Evolutionary conservation across 2,888 invertebrate species (phyloP).

Genomic region (Tricholauxania praeusta): DNA sequence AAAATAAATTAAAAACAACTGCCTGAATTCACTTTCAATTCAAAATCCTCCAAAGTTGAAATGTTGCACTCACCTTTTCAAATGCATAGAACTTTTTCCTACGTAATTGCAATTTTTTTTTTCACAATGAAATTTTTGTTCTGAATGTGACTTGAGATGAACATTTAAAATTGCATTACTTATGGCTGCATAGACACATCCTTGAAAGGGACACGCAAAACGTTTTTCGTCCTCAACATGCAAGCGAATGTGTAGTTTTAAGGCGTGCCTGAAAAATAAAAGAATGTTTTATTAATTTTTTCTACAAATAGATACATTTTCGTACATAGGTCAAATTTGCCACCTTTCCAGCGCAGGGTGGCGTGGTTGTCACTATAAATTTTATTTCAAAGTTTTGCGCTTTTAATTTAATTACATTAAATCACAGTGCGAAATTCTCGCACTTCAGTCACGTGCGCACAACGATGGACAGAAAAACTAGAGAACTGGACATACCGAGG

Average conservation of each 20-base stretch:
- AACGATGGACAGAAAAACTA: constrained; percentile 31
- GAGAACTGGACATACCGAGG: constrained; percentile 37
- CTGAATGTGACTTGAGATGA: constrained; percentile 73
- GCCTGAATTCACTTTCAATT: too few relatives aligned
- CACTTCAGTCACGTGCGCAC: constrained; percentile 58
- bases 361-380: constrained; percentile 45
- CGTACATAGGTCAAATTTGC: constrained; percentile 8
- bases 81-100: constrained; percentile 68
- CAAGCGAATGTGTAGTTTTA: constrained; percentile 73
- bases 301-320: background rate
- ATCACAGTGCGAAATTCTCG: constrained; percentile 61
- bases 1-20: too few relatives aligned
- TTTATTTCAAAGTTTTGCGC: constrained; percentile 36
- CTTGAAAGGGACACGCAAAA: constrained; percentile 71
- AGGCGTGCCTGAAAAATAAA: constrained; percentile 68
- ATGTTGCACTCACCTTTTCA: constrained; percentile 58
- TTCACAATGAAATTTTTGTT: constrained; percentile 68
- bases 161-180: constrained; percentile 71
- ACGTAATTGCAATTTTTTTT: constrained; percentile 69
- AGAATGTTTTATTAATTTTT: constrained; percentile 3
- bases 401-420: constrained; percentile 62
- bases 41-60: too few relatives aligned
- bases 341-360: background rate
- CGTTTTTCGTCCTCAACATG: constrained; percentile 63
- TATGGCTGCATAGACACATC: constrained; percentile 72